Evolutionary conservation across 2,888 invertebrate genomes (phyloP).

Genomic region (Diaphora mendica): DNA sequence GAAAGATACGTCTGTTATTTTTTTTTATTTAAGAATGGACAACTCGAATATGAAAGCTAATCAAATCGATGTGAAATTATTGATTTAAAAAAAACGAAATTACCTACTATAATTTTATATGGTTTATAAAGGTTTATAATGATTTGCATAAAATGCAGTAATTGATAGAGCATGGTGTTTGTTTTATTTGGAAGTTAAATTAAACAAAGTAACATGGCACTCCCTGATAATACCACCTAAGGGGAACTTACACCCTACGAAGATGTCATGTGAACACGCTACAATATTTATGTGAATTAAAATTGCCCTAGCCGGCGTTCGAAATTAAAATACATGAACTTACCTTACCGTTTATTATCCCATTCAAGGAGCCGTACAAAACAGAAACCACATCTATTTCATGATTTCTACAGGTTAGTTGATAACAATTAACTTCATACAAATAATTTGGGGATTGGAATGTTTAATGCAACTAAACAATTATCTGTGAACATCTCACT

Average conservation of each 20-base stretch:
- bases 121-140: constrained; percentile 35
- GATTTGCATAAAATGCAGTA: constrained; percentile 30
- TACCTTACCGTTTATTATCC: constrained; percentile 58
- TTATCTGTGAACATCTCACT: background rate
- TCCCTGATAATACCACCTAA: constrained; percentile 46
- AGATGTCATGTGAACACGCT: constrained; percentile 69
- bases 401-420: background rate
- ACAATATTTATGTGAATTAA: constrained; percentile 56
- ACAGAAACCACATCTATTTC: constrained; percentile 57
- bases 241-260: constrained; percentile 48
- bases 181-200: constrained; percentile 26
- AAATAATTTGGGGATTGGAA: background rate
- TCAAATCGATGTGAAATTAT: constrained; percentile 40
- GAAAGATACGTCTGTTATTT: constrained; percentile 51
- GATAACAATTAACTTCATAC: background rate
- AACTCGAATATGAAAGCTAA: constrained; percentile 53
- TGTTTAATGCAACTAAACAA: background rate
- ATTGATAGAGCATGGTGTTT: constrained; percentile 11
- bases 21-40: constrained; percentile 36
- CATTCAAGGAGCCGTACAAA: constrained; percentile 56
- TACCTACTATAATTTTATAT: constrained; percentile 36
- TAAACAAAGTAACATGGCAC: constrained; percentile 34
- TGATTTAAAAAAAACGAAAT: background rate
- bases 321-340: constrained; percentile 60
- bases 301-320: constrained; percentile 65